Evolutionary conservation across 2,113 vertebrate genomes (phyloP).

Genomic region (Tautogolabrus adspersus): DNA sequence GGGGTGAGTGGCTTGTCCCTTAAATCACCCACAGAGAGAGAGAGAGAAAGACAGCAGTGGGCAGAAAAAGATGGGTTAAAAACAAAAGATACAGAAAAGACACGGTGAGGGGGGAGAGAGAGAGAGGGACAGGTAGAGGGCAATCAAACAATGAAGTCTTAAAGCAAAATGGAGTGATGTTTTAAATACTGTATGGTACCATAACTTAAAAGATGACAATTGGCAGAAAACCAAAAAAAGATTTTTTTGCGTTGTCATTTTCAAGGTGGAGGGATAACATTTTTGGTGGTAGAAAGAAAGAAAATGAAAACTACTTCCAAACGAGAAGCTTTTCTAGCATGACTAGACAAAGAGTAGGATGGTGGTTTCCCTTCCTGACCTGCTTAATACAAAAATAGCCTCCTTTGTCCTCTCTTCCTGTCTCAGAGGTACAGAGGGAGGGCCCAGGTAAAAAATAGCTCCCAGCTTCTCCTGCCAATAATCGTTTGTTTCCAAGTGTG

Average conservation of each 20-base stretch:
- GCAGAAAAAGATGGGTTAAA: neutral
- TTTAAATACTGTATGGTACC: neutral
- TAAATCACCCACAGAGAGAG: constrained; percentile 12
- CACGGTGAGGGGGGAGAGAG: no score
- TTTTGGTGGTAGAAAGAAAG: neutral
- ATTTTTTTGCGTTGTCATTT: no score
- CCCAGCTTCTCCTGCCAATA: constrained; percentile 36
- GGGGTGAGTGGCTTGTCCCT: constrained; percentile 27
- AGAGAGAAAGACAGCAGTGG: neutral
- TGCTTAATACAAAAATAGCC: constrained; percentile 17
- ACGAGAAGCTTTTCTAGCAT: neutral
- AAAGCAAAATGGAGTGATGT: neutral
- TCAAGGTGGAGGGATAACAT: no score
- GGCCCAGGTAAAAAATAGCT: constrained; percentile 44
- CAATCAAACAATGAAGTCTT: neutral
- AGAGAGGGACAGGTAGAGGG: neutral
- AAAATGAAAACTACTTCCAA: neutral
- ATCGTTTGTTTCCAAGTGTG: neutral
- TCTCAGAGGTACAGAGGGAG: constrained; percentile 6
- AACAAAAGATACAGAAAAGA: neutral
- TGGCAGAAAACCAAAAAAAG: no score
- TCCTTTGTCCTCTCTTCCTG: constrained; percentile 3
- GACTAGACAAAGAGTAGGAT: neutral
- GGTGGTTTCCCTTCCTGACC: constrained; percentile 11
- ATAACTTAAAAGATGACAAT: no score